A percentile compares a stretch with the other conserved stretches of the same genome.
phyloP scores from a whole-genome alignment of 92 coral and sea anemone species.

The Isaurus tuberculatus region DNA sequence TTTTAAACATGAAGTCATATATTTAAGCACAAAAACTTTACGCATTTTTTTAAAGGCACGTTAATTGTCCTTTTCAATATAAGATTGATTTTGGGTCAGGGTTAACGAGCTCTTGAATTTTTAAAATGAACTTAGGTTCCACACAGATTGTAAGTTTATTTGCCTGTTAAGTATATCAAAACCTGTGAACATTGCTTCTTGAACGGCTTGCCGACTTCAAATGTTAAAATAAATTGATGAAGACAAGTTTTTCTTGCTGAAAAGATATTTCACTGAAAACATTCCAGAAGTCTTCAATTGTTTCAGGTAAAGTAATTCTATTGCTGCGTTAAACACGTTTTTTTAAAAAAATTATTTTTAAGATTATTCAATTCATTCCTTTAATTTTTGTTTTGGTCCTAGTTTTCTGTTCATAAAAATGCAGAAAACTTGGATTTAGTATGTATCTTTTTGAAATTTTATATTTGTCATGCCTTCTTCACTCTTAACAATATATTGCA shows the following conservation, averaged over 20 bases:
- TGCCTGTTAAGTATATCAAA: not conserved
- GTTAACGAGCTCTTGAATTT: slow-evolving; percentile 5
- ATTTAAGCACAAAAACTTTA: not conserved
- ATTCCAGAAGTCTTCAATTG: not conserved
- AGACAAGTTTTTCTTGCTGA: not conserved
- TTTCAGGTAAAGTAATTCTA: not conserved
- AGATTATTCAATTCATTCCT: too few relatives aligned
- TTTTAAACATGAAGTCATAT: not conserved
- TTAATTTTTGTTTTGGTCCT: too few relatives aligned
- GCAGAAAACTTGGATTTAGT: too few relatives aligned
- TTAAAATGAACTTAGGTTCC: not conserved
- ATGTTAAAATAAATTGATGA: not conserved
- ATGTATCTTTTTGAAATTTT: too few relatives aligned
- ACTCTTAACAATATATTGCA: too few relatives aligned
- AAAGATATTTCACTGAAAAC: not conserved
- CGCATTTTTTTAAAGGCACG: not conserved
- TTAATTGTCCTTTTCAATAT: not conserved
- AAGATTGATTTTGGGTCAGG: not conserved
- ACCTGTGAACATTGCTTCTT: not conserved
- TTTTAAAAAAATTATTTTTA: too few relatives aligned
- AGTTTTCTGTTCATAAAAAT: too few relatives aligned
- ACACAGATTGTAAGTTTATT: not conserved
- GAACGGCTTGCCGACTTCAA: not conserved
- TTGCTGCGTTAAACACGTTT: not conserved
- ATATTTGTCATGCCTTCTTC: too few relatives aligned